Conservation (phyloP, 2,888 invertebrate genomes). For the Hyles lineata region DNA sequence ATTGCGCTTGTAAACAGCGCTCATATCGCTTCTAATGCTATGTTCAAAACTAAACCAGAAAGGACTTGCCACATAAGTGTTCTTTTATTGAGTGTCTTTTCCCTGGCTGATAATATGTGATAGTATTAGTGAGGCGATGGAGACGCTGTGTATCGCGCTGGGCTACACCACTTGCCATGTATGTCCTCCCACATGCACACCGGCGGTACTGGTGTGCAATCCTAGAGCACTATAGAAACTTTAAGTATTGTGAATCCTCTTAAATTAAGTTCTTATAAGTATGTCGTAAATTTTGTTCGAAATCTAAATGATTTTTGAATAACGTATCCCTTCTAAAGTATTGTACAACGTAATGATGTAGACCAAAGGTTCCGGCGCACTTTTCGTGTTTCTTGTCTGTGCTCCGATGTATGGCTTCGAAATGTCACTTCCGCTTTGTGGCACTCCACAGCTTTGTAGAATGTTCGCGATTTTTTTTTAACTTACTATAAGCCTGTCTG, state of each 20-base stretch:
- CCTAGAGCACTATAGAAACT: constrained; percentile 3
- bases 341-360: not conserved
- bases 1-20: not conserved
- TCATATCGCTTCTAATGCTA: too few relatives aligned
- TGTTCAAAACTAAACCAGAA: too few relatives aligned
- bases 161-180: constrained; percentile 1
- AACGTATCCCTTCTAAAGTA: not conserved
- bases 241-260: constrained; percentile 4
- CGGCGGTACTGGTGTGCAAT: not conserved
- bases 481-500: constrained; percentile 13
- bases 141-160: not conserved
- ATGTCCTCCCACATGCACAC: not conserved
- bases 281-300: not conserved
- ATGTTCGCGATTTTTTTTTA: not conserved
- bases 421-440: not conserved
- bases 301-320: not conserved
- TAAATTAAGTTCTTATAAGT: constrained; percentile 8
- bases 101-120: not conserved
- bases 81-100: not conserved
- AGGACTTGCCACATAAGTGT: too few relatives aligned
- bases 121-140: not conserved
- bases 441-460: not conserved
- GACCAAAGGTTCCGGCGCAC: not conserved
- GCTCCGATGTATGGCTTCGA: constrained; percentile 4
- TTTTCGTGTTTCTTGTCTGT: not conserved